Percentiles rank a stretch among this genome's conserved stretches.
These are phyloP conservation scores for Danionella cerebrum DNA, from an alignment of 2,113 vertebrate genomes.

Conservation along the genomic window DNA sequence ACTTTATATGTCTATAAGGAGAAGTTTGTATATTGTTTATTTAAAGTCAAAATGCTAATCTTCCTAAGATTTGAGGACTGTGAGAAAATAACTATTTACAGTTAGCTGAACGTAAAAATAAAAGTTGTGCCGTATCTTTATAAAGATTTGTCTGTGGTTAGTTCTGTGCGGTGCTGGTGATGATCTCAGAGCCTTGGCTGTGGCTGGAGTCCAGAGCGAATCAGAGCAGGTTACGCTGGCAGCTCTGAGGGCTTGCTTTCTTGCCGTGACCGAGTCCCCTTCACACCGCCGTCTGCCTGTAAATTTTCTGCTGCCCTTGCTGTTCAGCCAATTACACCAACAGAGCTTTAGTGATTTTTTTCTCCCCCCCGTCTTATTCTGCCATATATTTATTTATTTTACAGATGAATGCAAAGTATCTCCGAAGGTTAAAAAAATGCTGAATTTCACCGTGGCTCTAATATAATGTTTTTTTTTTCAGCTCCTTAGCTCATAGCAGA, in stretches of 20 bases:
- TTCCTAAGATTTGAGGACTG: too few species aligned
- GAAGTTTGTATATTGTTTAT: too few species aligned
- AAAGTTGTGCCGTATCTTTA: not conserved
- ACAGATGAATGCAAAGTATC: slow-evolving; percentile 63
- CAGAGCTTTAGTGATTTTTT: slow-evolving; percentile 72
- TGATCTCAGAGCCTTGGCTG: not conserved
- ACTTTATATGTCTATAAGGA: too few species aligned
- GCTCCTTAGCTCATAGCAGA: slow-evolving; percentile 15
- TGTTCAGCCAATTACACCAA: slow-evolving; percentile 76
- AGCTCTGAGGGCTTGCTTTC: slow-evolving; percentile 55
- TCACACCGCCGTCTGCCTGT: slow-evolving; percentile 73
- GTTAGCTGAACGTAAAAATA: too few species aligned
- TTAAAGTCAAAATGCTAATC: too few species aligned
- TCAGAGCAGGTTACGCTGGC: slow-evolving; percentile 35
- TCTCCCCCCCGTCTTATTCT: slow-evolving; percentile 25
- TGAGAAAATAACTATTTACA: too few species aligned
- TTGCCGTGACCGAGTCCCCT: slow-evolving; percentile 73
- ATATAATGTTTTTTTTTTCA: slow-evolving; percentile 56
- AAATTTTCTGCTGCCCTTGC: slow-evolving; percentile 79
- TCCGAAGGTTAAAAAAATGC: slow-evolving; percentile 70
- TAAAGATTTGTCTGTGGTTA: not conserved
- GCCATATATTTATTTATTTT: slow-evolving; percentile 65
- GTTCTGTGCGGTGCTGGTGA: not conserved
- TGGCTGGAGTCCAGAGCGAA: not conserved
- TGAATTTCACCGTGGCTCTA: slow-evolving; percentile 64